Evolutionary conservation across 2,797 vertebrate genomes (phyloP).

Genomic region (Aphelocoma californica): DNA sequence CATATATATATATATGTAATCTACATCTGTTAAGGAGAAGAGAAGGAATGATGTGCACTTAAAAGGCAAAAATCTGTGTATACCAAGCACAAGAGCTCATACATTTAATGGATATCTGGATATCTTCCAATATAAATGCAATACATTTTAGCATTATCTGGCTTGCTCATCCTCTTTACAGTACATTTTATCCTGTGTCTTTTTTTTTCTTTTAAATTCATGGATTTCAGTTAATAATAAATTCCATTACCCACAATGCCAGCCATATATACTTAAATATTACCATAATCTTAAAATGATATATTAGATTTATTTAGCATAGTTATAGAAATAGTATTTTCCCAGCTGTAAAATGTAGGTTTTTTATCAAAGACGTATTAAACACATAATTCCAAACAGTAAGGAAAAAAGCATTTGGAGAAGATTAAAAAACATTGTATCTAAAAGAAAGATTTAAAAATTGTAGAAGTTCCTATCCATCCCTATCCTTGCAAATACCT

Average conservation of each 20-base stretch:
- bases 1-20: background rate
- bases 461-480: background rate
- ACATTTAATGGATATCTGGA: background rate
- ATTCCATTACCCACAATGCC: background rate
- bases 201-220: background rate
- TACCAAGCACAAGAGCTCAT: background rate
- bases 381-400: background rate
- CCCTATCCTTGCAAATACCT: background rate
- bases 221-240: background rate
- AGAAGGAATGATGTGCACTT: background rate
- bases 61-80: background rate
- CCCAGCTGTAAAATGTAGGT: background rate
- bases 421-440: background rate
- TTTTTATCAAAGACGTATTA: background rate
- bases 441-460: background rate
- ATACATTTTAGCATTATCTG: background rate
- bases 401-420: background rate
- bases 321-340: background rate
- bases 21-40: background rate
- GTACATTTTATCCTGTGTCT: background rate
- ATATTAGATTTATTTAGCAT: background rate
- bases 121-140: background rate
- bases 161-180: background rate
- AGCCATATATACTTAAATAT: background rate
- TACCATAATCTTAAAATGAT: background rate